A percentile compares a stretch with the other conserved stretches of the same genome.
These are phyloP conservation scores for Lasiurus cinereus DNA, from an alignment of 2,113 vertebrate species.

Conservation along the genomic window DNA sequence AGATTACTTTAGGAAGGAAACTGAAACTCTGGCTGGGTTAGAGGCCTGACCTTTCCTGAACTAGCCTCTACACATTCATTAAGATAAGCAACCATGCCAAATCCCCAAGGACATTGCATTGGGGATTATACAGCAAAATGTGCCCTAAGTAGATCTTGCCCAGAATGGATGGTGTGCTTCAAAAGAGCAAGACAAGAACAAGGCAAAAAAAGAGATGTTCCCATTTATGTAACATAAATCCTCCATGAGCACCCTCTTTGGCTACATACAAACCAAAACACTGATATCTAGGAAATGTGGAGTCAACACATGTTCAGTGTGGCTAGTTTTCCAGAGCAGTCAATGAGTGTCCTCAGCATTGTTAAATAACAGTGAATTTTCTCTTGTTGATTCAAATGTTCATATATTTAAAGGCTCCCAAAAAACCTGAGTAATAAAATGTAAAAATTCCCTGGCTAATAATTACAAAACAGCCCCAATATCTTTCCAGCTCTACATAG, in stretches of 20 bases:
- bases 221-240: constrained; percentile 36
- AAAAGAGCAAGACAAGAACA: constrained; percentile 42
- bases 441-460: constrained; percentile 44
- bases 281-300: constrained; percentile 3
- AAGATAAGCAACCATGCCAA: not conserved
- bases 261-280: not conserved
- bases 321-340: not conserved
- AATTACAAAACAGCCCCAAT: constrained; percentile 19
- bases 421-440: constrained; percentile 56
- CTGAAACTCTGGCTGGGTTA: not conserved
- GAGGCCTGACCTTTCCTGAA: constrained; percentile 39
- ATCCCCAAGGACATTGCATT: not conserved
- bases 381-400: constrained; percentile 23
- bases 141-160: not conserved
- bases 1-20: constrained; percentile 44
- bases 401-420: constrained; percentile 23
- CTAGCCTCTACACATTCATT: constrained; percentile 8
- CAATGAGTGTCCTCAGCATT: constrained; percentile 34
- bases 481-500: constrained; percentile 1
- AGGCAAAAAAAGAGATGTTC: constrained; percentile 24
- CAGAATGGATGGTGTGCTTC: not conserved
- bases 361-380: constrained; percentile 53
- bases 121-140: constrained; percentile 27
- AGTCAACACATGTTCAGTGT: not conserved
- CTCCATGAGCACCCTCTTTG: not conserved